Base-by-base conservation (phyloP, 92 coral and sea anemone species). In the Actinernus sp. region DNA sequence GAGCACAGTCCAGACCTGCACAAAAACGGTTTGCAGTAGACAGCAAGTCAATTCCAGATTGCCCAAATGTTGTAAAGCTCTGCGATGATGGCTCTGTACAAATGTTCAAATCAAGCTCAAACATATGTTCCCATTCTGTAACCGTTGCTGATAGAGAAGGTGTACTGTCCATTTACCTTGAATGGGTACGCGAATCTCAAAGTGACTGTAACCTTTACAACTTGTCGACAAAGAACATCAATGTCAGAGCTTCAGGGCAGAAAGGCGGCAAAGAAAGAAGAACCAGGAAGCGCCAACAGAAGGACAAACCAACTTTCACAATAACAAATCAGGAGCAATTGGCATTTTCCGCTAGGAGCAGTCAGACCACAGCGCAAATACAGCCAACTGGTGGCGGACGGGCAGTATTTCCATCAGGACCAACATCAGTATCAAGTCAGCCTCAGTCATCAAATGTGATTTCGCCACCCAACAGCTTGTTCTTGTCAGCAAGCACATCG, bases 41-140 rank as follows among this genome's bases (percentile, higher is more conserved):
- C 82, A 63, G 73, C 52, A 41, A 43, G 46, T 74, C 82, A 39
- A 37, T 51, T 27, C 82, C 82, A 14, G 61, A 64, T 36, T 63
- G 55, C 12, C 82, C 66, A 25, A 74, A 74, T 55, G 53, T 74
- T 0, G 82, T 74, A 1, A 74, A 74, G 46, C 65, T 74, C 36
- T 62, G 9, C 25, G 71, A 1, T 19, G 44, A 63, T 62, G 73
- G 82, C 4, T 63, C 82, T 8, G 51, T 74, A 49, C 33, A 74
- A 29, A 63, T 63, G 82, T 74, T 74, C 30, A 63, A 74, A 32
- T 74, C 82, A 23, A 63, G 64, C 41, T 22, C 50, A 0, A 74
- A 40, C 58, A 31, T 74, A 13, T 74, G 73, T n/a, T 64, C 73
- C 31, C 82, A 74, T 53, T 53, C 33, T 8, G 81, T 73, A 2